Base-by-base conservation (phyloP, 92 coral and sea anemone species). In the Palythoa caribaeorum region DNA sequence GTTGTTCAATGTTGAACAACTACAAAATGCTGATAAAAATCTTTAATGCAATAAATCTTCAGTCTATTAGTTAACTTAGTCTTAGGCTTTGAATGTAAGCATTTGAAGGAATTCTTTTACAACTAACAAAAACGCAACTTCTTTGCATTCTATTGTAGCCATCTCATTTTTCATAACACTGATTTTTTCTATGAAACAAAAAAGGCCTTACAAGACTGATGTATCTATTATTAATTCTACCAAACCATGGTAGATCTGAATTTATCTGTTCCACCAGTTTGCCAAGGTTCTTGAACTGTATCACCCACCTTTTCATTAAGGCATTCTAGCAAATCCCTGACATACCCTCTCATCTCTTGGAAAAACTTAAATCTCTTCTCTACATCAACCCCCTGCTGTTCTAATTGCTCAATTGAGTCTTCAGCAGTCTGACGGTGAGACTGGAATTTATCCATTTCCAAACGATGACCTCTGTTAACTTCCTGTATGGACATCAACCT, bases 341-440 rank as follows among this genome's bases (percentile, higher is more conserved):
- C 99, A 97, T 97, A 97, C 98, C 99, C 99, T 97, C 98, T 97
- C 98, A 94, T 97, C 98, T 97, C 99, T 90, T 97, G 99, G 73
- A 94, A 97, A 90, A 97, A 97, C 70, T 91, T 91, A 86, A 92
- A 97, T 83, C 96, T 91, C 89, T 92, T 86, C 95, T 97, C 99
- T 8, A 94, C 98, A 84, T 94, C 98, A 69, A 79, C 69, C 17
- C 94, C 94, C 65, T 92, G 98, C 20, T 90, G 83, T 51, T 86
- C 91, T 2, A 97, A 83, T 53, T 92, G 90, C 66, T 91, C 92
- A 28, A 97, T 97, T 48, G 94, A 92, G 19, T 90, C 89, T 73
- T 95, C 97, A 0, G 98, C 91, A 50, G 98, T 91, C 77, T 94
- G 94, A 87, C 89, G 62, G 68, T 97, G 99, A 1, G 96, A 91